Percentiles rank a stretch among this genome's conserved stretches.
Conservation (phyloP, 2,113 vertebrate genomes). For the Actenoides hombroni region DNA sequence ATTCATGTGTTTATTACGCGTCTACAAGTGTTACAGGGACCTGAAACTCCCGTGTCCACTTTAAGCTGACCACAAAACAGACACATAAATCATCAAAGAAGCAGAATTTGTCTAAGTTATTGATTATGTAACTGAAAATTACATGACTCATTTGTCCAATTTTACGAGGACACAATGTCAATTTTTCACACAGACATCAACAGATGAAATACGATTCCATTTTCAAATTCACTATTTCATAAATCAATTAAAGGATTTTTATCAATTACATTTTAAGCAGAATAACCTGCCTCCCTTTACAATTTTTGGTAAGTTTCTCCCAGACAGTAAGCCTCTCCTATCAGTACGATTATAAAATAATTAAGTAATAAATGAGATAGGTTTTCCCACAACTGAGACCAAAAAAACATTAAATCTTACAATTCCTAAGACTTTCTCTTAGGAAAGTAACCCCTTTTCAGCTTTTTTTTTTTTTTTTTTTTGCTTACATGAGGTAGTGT, state of each 20-base stretch:
- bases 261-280: constrained; percentile 65
- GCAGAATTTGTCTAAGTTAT: constrained; percentile 92
- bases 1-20: not conserved
- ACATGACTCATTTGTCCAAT: constrained; percentile 91
- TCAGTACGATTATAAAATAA: constrained; percentile 8
- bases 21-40: constrained; percentile 12
- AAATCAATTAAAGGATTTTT: constrained; percentile 73
- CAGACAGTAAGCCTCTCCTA: not conserved
- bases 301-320: not conserved
- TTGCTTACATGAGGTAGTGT: not conserved
- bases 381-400: not conserved
- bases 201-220: constrained; percentile 76
- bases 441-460: not conserved
- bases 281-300: not conserved
- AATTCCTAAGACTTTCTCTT: not conserved
- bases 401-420: not conserved
- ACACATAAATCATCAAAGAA: constrained; percentile 91
- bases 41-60: constrained; percentile 70
- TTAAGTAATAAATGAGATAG: not conserved
- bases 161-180: constrained; percentile 83
- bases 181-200: constrained; percentile 74
- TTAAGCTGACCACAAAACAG: constrained; percentile 69
- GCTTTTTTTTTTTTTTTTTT: not conserved
- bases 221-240: constrained; percentile 65
- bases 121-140: constrained; percentile 95